A percentile compares a stretch with the other conserved stretches of the same genome.
These are phyloP conservation scores for Holcopasites calliopsidis DNA, from an alignment of 1,140 invertebrate species.

Conservation along the genomic window DNA sequence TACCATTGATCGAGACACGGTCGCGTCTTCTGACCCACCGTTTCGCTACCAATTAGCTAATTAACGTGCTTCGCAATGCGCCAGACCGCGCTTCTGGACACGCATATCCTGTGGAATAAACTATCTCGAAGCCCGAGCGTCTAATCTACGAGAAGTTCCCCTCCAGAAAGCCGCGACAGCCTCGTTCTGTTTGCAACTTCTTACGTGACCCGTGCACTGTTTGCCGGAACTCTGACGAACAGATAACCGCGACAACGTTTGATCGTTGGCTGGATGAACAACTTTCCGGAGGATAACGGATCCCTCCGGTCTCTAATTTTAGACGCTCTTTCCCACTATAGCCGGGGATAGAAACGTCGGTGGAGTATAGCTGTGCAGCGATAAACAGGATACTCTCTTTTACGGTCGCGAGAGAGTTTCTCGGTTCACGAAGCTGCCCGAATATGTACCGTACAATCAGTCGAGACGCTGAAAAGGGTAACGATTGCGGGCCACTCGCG, in stretches of 20 bases:
- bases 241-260: not conserved
- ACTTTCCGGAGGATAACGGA: slow-evolving; percentile 1
- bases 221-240: not conserved
- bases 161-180: not conserved
- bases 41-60: slow-evolving; percentile 39
- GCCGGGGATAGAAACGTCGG: not conserved
- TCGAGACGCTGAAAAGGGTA: slow-evolving; percentile 20
- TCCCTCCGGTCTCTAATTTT: not conserved
- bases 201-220: not conserved
- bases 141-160: not conserved
- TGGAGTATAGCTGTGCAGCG: not conserved
- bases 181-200: slow-evolving; percentile 2
- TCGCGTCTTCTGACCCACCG: slow-evolving; percentile 16
- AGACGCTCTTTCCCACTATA: not conserved
- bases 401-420: not conserved
- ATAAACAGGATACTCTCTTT: not conserved
- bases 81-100: not conserved
- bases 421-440: not conserved
- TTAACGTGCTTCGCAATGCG: slow-evolving; percentile 15
- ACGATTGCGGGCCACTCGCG: slow-evolving; percentile 15
- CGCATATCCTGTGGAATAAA: not conserved
- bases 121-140: not conserved
- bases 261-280: not conserved
- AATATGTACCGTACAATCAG: slow-evolving; percentile 15
- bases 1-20: slow-evolving; percentile 35